A percentile compares a stretch with the other conserved stretches of the same genome.
These are phyloP conservation scores for Eulithis testata DNA, from an alignment of 2,888 invertebrate species.

Conservation along the genomic window DNA sequence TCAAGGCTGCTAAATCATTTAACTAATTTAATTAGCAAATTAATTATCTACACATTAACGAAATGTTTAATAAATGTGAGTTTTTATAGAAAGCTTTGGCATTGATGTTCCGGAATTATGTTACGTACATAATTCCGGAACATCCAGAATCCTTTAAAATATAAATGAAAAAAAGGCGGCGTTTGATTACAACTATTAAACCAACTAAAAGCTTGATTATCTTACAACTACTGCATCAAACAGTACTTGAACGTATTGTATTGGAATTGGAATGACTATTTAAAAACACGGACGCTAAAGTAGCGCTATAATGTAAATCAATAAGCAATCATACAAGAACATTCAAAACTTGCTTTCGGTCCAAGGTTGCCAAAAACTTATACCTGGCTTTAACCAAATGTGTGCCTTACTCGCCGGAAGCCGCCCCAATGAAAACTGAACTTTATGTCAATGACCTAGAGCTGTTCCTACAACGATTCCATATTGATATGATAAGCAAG, in stretches of 20 bases:
- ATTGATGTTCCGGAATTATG: too few relatives aligned
- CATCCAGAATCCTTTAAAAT: too few relatives aligned
- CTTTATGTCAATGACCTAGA: constrained; percentile 45
- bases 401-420: constrained; percentile 47
- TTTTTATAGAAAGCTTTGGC: not conserved
- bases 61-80: not conserved
- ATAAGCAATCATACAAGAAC: constrained; percentile 49
- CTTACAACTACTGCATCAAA: constrained; percentile 28
- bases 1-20: not conserved
- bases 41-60: not conserved
- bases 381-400: constrained; percentile 54
- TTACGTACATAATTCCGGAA: too few relatives aligned
- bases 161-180: too few relatives aligned
- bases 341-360: constrained; percentile 50
- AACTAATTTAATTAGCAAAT: constrained; percentile 13
- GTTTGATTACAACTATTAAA: too few relatives aligned
- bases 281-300: constrained; percentile 25
- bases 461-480: constrained; percentile 36
- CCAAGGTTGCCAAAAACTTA: constrained; percentile 58
- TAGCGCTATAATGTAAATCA: constrained; percentile 48
- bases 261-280: constrained; percentile 6
- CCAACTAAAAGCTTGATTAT: not conserved
- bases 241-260: constrained; percentile 15
- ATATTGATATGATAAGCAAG: constrained; percentile 47
- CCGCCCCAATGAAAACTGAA: constrained; percentile 43